A percentile compares a stretch with the other conserved stretches of the same genome.
Evolutionary conservation across 2,888 invertebrate genomes (phyloP).

Genomic region (Xestobium rufovillosum): DNA sequence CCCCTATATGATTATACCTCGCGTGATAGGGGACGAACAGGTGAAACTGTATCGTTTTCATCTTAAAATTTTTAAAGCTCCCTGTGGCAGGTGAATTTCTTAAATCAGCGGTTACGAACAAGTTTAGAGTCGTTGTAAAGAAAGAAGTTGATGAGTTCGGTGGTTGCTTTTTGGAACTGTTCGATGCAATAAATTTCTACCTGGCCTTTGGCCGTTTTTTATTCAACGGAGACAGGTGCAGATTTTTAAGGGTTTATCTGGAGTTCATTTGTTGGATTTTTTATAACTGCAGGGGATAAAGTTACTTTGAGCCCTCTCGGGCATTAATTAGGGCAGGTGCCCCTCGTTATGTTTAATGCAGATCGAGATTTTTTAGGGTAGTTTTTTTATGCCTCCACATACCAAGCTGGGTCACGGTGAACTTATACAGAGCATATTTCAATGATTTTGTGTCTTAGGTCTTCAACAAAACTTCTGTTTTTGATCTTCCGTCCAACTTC

Average conservation of each 20-base stretch:
- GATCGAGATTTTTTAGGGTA: no score
- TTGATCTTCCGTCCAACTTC: no score
- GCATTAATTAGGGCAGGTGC: slow-evolving; percentile 21
- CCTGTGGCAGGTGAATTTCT: background rate
- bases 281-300: slow-evolving; percentile 22
- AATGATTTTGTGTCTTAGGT: no score
- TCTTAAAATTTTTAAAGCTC: background rate
- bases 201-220: slow-evolving; percentile 15
- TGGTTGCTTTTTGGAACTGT: slow-evolving; percentile 11
- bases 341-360: no score
- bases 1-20: background rate
- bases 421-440: no score
- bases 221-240: slow-evolving; percentile 29
- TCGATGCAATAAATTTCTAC: slow-evolving; percentile 9
- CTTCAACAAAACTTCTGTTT: no score
- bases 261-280: slow-evolving; percentile 20
- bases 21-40: background rate
- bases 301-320: no score
- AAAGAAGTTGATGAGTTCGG: background rate
- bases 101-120: background rate
- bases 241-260: slow-evolving; percentile 35
- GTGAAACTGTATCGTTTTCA: slow-evolving; percentile 1
- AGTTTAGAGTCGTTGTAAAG: background rate
- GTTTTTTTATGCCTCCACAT: no score
- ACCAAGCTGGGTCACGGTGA: no score